Conservation (phyloP, 2,797 vertebrate species). For the Todus mexicanus region DNA sequence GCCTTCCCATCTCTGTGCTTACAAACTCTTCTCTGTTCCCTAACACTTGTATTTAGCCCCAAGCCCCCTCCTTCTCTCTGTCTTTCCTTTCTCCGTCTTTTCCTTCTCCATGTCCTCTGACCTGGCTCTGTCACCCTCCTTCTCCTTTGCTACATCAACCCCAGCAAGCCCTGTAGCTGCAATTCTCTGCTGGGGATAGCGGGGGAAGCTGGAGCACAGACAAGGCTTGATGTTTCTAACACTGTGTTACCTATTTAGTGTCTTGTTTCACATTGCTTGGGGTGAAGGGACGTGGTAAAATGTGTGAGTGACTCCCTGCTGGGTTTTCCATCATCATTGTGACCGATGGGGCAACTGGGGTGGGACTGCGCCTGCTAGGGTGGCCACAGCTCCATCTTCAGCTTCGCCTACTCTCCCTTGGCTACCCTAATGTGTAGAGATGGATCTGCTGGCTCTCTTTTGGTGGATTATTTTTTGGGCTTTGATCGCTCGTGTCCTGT, state of each 20-base stretch:
- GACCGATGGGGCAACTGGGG: neutral
- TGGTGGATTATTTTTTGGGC: neutral
- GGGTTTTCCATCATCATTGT: neutral
- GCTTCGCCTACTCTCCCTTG: neutral
- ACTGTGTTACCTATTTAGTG: neutral
- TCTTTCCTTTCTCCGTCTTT: neutral
- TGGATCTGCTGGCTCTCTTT: neutral
- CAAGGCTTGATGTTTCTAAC: neutral
- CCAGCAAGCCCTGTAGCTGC: neutral
- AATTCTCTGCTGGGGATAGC: neutral
- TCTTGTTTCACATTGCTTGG: neutral
- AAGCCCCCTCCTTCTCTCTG: neutral
- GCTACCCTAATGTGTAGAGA: neutral
- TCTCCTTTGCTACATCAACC: neutral
- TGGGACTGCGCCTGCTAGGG: neutral
- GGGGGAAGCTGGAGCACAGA: neutral
- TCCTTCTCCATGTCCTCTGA: neutral
- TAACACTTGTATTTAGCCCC: neutral
- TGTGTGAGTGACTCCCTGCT: neutral
- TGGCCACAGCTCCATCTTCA: neutral
- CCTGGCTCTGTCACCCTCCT: neutral
- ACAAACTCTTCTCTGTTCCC: neutral
- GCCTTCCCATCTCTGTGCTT: constrained; percentile 24
- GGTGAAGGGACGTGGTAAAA: neutral
- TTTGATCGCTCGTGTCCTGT: neutral